Evolutionary conservation across 2,113 vertebrate genomes (phyloP).

Genomic region (Manacus vitellinus): DNA sequence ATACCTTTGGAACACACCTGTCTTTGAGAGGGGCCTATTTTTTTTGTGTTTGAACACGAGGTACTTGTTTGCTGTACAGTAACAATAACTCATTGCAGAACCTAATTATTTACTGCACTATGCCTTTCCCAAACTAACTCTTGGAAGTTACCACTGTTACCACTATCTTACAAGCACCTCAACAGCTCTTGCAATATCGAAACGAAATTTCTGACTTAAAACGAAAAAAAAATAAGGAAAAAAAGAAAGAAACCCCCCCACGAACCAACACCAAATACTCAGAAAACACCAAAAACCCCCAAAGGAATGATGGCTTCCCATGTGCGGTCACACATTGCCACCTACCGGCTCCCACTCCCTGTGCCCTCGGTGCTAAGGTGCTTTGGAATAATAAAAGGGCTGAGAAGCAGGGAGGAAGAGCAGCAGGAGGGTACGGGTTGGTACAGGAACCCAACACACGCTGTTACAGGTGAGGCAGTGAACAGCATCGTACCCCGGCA

Average conservation of each 20-base stretch:
- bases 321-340: slow-evolving; percentile 32
- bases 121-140: not conserved
- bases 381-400: not conserved
- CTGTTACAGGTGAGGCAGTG: not conserved
- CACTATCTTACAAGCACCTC: not conserved
- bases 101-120: accelerated
- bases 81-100: not conserved
- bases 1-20: not conserved
- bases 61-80: not conserved
- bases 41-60: not conserved
- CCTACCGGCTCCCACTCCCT: not conserved
- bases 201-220: not conserved
- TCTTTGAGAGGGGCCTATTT: not conserved
- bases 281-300: not conserved
- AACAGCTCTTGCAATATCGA: not conserved
- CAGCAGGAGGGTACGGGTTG: not conserved
- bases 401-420: not conserved
- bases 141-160: not conserved
- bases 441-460: accelerated
- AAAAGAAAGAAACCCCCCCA: not conserved
- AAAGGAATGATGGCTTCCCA: accelerated
- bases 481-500: no score
- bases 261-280: no score
- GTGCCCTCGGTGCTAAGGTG: not conserved
- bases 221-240: accelerated